Conservation (phyloP, 2,797 vertebrate genomes). For the Pantherophis alleghaniensis region DNA sequence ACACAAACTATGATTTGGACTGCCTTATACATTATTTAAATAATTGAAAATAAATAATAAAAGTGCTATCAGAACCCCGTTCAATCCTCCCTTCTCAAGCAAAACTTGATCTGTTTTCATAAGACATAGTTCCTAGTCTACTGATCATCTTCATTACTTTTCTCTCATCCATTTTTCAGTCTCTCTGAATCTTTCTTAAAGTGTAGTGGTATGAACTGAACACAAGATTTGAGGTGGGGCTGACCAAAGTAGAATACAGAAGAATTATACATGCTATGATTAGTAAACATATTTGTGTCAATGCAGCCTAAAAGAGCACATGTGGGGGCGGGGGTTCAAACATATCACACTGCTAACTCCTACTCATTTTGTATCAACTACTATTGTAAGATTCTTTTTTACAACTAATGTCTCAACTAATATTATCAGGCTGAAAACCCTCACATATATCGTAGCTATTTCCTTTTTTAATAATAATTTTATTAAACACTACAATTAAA, state of each 20-base stretch:
- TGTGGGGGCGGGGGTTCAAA: background rate
- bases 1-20: background rate
- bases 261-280: background rate
- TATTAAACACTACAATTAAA: background rate
- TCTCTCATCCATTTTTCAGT: background rate
- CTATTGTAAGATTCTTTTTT: background rate
- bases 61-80: background rate
- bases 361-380: background rate
- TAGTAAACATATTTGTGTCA: background rate
- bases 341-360: background rate
- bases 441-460: background rate
- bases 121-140: background rate
- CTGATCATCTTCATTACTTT: background rate
- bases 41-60: background rate
- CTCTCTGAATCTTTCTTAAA: background rate
- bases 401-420: too few relatives aligned
- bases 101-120: background rate
- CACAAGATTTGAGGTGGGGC: background rate
- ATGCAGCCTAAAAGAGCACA: background rate
- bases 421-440: background rate
- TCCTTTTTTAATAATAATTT: background rate
- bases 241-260: background rate
- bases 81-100: background rate
- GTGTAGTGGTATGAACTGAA: background rate
- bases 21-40: background rate